Evolutionary conservation across 2,113 vertebrate species (phyloP).

Genomic region (Upupa epops): DNA sequence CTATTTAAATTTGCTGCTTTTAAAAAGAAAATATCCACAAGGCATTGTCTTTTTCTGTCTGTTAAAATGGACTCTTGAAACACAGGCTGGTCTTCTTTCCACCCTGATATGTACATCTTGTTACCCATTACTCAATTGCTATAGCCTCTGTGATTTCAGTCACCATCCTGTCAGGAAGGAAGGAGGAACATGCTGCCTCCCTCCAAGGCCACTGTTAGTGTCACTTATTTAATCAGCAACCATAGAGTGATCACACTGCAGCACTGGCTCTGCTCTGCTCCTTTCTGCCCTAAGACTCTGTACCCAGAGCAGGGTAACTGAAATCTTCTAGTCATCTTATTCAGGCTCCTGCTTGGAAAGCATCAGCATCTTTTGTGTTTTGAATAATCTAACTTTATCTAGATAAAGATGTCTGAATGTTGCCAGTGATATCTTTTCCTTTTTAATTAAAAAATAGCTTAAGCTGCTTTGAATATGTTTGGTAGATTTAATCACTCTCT

Average conservation of each 20-base stretch:
- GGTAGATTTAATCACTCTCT: conserved; percentile 80
- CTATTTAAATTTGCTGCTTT: background rate
- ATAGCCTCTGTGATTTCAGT: background rate
- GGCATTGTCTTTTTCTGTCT: background rate
- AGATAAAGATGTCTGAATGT: conserved; percentile 74
- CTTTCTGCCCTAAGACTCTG: background rate
- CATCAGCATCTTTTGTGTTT: conserved; percentile 60
- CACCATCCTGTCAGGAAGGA: conserved; percentile 49
- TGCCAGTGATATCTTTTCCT: conserved; percentile 75
- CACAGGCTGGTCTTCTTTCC: background rate
- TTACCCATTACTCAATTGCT: background rate
- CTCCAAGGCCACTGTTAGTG: conserved; percentile 36
- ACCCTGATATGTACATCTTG: background rate
- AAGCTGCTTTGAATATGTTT: conserved; percentile 76
- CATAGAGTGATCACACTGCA: background rate
- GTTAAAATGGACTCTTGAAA: background rate
- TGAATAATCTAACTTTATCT: conserved; percentile 70
- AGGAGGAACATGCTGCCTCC: conserved; percentile 40
- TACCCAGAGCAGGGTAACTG: background rate
- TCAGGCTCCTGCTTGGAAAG: background rate
- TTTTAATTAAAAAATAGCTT: conserved; percentile 84
- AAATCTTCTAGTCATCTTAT: background rate
- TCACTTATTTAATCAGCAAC: conserved; percentile 56
- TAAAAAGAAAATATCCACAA: background rate
- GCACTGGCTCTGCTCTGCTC: background rate